Conservation (phyloP, 2,797 vertebrate genomes). For the Gymnothorax javanicus region DNA sequence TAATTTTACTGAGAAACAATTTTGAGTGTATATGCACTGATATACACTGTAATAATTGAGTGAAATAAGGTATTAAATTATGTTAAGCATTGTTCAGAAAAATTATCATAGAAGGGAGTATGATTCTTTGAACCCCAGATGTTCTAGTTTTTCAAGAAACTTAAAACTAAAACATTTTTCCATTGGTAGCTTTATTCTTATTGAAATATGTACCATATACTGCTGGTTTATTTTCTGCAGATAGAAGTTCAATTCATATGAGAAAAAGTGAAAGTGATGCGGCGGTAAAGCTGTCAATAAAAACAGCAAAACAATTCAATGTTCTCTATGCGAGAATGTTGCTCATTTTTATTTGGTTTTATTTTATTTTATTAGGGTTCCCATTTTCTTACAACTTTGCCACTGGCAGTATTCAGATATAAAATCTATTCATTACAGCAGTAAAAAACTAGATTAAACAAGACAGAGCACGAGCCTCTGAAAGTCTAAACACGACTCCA, state of each 20-base stretch:
- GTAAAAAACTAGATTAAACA: no score
- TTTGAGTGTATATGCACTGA: neutral
- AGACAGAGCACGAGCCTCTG: no score
- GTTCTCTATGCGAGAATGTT: neutral
- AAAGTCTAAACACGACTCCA: neutral
- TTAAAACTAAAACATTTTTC: neutral
- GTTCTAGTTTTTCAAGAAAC: neutral
- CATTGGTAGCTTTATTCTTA: neutral
- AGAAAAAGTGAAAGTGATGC: neutral
- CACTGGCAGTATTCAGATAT: neutral
- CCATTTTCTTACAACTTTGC: neutral
- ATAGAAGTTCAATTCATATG: neutral
- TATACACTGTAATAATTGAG: neutral
- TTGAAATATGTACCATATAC: neutral
- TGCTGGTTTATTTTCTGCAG: neutral
- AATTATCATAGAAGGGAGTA: neutral
- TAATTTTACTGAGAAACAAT: neutral
- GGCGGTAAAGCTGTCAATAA: neutral
- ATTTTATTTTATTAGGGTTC: neutral
- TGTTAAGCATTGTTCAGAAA: neutral
- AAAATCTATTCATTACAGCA: no score
- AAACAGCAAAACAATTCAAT: neutral
- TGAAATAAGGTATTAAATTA: neutral
- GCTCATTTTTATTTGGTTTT: neutral
- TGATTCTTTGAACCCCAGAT: neutral